Base-by-base conservation (phyloP, 92 coral and sea anemone species). In the Actinernus sp. region DNA sequence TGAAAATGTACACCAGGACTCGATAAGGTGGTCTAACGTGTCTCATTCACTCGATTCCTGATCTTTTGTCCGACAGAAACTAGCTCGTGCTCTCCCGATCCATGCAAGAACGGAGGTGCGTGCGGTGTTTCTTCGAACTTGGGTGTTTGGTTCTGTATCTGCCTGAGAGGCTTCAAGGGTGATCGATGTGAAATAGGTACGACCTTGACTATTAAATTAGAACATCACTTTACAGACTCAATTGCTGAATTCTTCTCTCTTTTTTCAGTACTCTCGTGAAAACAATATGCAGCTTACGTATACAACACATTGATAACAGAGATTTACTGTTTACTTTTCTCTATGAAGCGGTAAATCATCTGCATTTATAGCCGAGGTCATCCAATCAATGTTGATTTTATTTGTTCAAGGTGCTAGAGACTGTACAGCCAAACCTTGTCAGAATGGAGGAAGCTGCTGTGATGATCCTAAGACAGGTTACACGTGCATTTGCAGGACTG, bases 401-500 rank as follows among this genome's bases (percentile, higher is more conserved):
- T 36, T 14, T 36, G 14, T 7, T 36, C 14, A 7, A 68, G 75
- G 39, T 9, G 14, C 61, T 10, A 44, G 63, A 0, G 17, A 19
- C 43, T 68, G 75, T 41, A 22, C 75, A 22, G 24, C 32, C 14
- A 68, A 54, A 39, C 75, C 75, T 31, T 68, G 75, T 52, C 14
- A 16, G 26, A 68, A 68, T 12, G 75, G 75, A 23, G 75, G 75
- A 8, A 68, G 75, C 13, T 68, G 75, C 43, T 68, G 75, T 10
- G 62, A 68, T 17, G 75, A 68, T 13, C 61, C 61, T 16, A 12
- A 28, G 0, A 41, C 20, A 12, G 75, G 75, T 0, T 68, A 68
- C 30, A 46, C 26, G 0, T 68, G 75, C 17, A 16, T 32, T 4
- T 68, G 75, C 27, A 11, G 23, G 13, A 26, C 10, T n/a, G 75